These are phyloP conservation scores for Falco peregrinus DNA, from an alignment of 2,797 vertebrate species.

Conservation along the genomic window DNA sequence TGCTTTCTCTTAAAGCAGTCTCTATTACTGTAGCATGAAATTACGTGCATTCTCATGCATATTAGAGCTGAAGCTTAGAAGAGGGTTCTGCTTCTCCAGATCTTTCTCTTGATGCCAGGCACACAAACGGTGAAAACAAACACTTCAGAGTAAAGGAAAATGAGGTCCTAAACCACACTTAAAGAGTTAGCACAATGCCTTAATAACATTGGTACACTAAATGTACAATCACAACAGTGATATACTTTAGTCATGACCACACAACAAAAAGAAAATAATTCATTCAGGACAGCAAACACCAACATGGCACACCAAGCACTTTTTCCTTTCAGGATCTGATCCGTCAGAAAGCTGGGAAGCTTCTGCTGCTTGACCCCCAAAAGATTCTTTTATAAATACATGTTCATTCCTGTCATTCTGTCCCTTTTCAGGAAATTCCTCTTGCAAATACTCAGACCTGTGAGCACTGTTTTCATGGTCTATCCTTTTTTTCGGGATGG, in stretches of 20 bases:
- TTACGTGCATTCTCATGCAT: rapidly evolving
- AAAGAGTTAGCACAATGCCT: neutral
- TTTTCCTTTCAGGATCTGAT: neutral
- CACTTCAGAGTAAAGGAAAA: neutral
- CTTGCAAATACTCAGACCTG: neutral
- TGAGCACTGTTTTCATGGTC: neutral
- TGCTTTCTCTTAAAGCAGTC: neutral
- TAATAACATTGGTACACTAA: neutral
- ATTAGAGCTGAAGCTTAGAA: neutral
- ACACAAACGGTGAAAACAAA: neutral
- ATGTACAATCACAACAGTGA: neutral
- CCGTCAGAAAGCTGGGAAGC: neutral
- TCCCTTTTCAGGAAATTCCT: neutral
- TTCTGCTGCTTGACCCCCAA: neutral
- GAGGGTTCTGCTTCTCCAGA: neutral
- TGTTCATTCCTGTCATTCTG: neutral
- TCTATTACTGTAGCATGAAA: neutral
- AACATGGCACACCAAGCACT: neutral
- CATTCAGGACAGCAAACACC: neutral
- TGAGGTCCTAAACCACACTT: neutral
- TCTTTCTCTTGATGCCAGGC: neutral
- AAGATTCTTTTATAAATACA: neutral
- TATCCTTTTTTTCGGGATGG: neutral
- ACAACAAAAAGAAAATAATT: neutral
- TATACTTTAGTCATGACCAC: neutral